Percentiles rank a stretch among this genome's conserved stretches.
phyloP scores from a whole-genome alignment of 2,888 invertebrate species.

The Microplitis deprimator region DNA sequence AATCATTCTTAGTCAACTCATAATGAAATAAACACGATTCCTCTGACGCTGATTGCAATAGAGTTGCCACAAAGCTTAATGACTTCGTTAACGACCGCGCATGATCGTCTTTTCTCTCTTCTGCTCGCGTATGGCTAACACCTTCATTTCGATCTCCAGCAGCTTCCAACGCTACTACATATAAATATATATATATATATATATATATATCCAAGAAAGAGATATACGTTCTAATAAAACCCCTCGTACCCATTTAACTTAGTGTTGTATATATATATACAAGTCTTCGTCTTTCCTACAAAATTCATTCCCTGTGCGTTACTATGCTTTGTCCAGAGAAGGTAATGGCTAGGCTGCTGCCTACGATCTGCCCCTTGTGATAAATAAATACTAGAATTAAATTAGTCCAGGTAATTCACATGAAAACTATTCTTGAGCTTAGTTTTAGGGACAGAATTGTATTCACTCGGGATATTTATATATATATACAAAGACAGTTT shows the following conservation, averaged over 20 bases:
- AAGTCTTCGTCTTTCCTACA: neutral
- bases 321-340: conserved; percentile 9
- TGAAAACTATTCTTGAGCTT: conserved; percentile 26
- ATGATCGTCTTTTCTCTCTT: conserved; percentile 30
- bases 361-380: conserved; percentile 11
- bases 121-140: neutral
- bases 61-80: conserved; percentile 53
- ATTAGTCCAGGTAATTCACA: conserved; percentile 16
- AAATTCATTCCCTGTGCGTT: conserved; percentile 31
- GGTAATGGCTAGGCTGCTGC: neutral
- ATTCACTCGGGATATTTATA: neutral
- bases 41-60: conserved; percentile 52
- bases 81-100: conserved; percentile 53
- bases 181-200: neutral
- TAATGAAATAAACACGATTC: conserved; percentile 55
- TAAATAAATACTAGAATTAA: conserved; percentile 18
- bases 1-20: conserved; percentile 51
- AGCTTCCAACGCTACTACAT: neutral
- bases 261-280: neutral
- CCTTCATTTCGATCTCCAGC: conserved; percentile 1
- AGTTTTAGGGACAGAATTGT: neutral
- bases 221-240: conserved; percentile 24
- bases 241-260: conserved; percentile 15
- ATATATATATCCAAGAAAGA: neutral
- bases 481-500: neutral